A percentile compares a stretch with the other conserved stretches of the same genome.
Conservation (phyloP, 2,113 vertebrate genomes). For the Talpa occidentalis region DNA sequence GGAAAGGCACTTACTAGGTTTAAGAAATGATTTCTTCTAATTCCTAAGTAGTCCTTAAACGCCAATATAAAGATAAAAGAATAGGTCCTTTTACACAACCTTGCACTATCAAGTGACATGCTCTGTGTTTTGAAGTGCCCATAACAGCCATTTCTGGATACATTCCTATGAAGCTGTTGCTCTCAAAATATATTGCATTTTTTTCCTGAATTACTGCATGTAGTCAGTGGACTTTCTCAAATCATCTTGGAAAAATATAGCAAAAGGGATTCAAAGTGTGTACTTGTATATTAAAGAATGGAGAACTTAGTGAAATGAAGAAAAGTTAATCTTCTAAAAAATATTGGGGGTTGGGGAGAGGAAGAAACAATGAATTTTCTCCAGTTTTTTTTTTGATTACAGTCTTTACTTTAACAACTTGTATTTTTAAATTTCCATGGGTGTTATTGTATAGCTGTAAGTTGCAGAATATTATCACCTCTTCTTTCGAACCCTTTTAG, state of each 20-base stretch:
- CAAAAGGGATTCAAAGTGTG: neutral
- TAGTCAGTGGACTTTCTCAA: neutral
- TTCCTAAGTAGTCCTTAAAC: neutral
- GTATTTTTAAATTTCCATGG: neutral
- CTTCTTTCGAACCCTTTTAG: neutral
- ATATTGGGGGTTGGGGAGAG: neutral
- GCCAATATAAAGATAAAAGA: neutral
- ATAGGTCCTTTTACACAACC: neutral
- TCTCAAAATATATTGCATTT: neutral
- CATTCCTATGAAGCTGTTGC: neutral
- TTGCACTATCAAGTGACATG: neutral
- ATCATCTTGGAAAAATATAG: neutral
- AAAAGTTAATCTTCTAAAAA: neutral
- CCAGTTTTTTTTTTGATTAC: neutral
- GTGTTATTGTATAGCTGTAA: neutral
- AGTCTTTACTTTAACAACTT: neutral
- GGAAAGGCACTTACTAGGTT: neutral
- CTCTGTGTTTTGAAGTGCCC: neutral
- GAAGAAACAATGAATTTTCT: neutral
- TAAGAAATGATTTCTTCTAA: constrained; percentile 10
- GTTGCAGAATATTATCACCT: neutral
- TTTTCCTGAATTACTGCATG: neutral
- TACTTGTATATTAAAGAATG: neutral
- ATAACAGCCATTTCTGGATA: neutral
- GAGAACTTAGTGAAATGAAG: neutral